phyloP scores from a whole-genome alignment of 2,113 vertebrate genomes.

The Sebastes schlegelii region DNA sequence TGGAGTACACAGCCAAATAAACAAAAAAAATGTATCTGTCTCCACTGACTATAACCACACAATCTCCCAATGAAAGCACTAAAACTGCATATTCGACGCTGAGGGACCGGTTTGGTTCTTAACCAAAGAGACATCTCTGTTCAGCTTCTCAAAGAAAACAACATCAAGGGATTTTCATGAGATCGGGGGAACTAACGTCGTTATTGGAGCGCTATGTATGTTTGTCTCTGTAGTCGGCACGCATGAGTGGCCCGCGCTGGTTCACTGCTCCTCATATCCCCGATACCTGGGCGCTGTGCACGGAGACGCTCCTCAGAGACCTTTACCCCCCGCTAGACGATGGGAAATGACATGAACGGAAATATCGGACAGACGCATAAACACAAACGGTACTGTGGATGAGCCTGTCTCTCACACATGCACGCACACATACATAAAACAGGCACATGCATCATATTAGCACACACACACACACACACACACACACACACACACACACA shows the following conservation, averaged over 20 bases:
- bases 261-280: constrained; percentile 64
- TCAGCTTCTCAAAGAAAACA: constrained; percentile 38
- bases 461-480: neutral
- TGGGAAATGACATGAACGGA: constrained; percentile 38
- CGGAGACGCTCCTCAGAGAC: constrained; percentile 44
- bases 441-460: neutral
- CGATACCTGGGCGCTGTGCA: constrained; percentile 37
- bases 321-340: constrained; percentile 19
- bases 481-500: neutral
- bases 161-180: constrained; percentile 49
- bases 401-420: constrained; percentile 3
- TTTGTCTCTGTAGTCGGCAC: constrained; percentile 52
- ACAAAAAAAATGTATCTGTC: neutral
- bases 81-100: constrained; percentile 11
- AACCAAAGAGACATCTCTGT: constrained; percentile 32
- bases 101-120: neutral
- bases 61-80: neutral
- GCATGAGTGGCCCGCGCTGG: constrained; percentile 58
- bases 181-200: constrained; percentile 28
- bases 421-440: neutral
- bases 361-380: neutral
- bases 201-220: constrained; percentile 47
- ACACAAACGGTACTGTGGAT: neutral
- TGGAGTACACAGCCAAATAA: neutral
- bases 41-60: neutral